Evolutionary conservation across 2,797 vertebrate genomes (phyloP).

Genomic region (Silurus lanzhouensis): DNA sequence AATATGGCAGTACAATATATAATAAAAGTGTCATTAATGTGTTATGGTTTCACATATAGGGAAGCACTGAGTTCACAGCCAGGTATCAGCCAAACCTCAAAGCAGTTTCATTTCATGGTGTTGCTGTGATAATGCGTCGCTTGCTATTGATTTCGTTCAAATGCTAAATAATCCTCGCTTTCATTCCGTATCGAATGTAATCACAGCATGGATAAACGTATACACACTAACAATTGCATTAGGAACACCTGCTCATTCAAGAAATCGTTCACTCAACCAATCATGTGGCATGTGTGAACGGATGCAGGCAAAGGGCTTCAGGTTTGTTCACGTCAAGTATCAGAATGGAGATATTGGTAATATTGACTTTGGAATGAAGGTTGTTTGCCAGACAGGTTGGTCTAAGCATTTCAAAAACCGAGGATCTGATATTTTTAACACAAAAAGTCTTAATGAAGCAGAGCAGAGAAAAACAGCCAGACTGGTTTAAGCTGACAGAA

Average conservation of each 20-base stretch:
- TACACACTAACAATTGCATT: background rate
- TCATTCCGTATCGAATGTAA: background rate
- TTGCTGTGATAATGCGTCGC: background rate
- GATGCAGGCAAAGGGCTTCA: background rate
- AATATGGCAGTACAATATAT: background rate
- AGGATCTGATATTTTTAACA: background rate
- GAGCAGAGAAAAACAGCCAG: background rate
- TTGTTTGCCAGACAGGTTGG: background rate
- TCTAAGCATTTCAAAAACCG: background rate
- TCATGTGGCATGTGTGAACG: background rate
- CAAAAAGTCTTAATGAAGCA: background rate
- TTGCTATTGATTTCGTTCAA: background rate
- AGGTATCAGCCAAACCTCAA: background rate
- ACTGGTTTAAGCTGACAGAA: background rate
- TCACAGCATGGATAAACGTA: background rate
- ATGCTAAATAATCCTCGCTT: background rate
- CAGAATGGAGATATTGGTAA: background rate
- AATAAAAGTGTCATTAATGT: background rate
- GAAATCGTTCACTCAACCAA: background rate
- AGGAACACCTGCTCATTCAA: background rate
- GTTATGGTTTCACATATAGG: background rate
- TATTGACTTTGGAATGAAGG: background rate
- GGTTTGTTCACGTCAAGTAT: background rate
- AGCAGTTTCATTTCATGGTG: background rate
- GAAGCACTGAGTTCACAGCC: background rate